phyloP scores from a whole-genome alignment of 2,797 vertebrate species.

The Sebastes paucispinis region DNA sequence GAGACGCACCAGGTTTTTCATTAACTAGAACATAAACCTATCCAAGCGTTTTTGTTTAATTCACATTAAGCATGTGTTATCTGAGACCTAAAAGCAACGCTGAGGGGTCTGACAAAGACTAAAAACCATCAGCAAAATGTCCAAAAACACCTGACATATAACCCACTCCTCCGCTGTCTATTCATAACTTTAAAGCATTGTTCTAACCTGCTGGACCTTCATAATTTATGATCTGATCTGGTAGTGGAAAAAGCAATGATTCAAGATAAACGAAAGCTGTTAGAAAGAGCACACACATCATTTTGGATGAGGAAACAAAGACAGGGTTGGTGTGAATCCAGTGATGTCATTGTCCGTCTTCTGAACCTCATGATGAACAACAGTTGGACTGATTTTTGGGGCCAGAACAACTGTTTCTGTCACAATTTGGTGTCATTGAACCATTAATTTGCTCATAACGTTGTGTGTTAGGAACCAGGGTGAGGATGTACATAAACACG shows the following conservation, averaged over 20 bases:
- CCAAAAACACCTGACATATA: not conserved
- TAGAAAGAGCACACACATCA: not conserved
- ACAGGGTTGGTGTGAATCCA: not conserved
- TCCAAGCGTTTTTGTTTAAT: too few species aligned
- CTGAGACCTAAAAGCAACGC: too few species aligned
- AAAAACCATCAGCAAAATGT: not conserved
- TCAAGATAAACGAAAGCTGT: not conserved
- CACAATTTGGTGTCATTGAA: not conserved
- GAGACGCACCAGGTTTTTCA: too few species aligned
- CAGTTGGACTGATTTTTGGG: not conserved
- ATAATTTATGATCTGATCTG: not conserved
- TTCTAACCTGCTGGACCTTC: not conserved
- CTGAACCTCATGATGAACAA: not conserved
- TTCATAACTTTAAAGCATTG: not conserved
- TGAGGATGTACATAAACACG: not conserved
- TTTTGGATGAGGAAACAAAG: not conserved
- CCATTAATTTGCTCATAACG: rapidly evolving
- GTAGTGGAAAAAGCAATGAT: not conserved
- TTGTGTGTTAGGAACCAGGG: not conserved
- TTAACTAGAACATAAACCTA: too few species aligned
- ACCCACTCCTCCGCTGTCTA: not conserved
- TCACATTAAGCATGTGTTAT: too few species aligned
- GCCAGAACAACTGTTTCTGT: not conserved
- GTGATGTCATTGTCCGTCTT: not conserved
- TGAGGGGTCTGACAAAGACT: too few species aligned